These are phyloP conservation scores for Drosophila novamexicana DNA, from an alignment of 1,140 invertebrate species.

Conservation along the genomic window DNA sequence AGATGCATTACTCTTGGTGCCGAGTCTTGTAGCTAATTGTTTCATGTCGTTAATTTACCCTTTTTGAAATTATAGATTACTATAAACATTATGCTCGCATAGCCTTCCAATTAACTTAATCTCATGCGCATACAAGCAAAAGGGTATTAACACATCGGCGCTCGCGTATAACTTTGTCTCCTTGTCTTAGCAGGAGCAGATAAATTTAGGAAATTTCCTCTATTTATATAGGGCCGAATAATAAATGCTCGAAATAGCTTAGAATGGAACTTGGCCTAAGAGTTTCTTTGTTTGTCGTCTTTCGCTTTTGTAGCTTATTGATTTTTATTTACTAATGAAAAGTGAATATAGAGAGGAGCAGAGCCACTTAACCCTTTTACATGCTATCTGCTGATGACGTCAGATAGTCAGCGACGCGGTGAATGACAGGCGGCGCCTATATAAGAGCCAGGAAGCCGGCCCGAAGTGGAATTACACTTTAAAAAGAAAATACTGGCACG, in stretches of 20 bases:
- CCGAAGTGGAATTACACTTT: slow-evolving; percentile 51
- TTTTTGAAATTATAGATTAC: too few relatives aligned
- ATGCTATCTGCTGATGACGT: slow-evolving; percentile 79
- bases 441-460: slow-evolving; percentile 9
- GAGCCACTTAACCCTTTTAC: slow-evolving; percentile 80
- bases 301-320: slow-evolving; percentile 48
- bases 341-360: slow-evolving; percentile 70
- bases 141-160: background rate
- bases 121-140: background rate
- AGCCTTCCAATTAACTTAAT: too few relatives aligned
- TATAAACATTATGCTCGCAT: too few relatives aligned
- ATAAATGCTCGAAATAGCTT: slow-evolving; percentile 2
- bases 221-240: slow-evolving; percentile 4
- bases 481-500: slow-evolving; percentile 55
- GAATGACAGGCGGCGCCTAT: slow-evolving; percentile 49
- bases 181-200: background rate
- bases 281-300: slow-evolving; percentile 19
- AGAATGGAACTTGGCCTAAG: slow-evolving; percentile 29
- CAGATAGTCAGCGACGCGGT: slow-evolving; percentile 56
- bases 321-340: slow-evolving; percentile 82
- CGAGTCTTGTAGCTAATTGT: too few relatives aligned
- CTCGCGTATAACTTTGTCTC: background rate
- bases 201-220: background rate
- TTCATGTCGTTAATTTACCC: too few relatives aligned
- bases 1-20: too few relatives aligned